These are phyloP conservation scores for Alcedo quadribrachys DNA, from an alignment of 2,797 vertebrate species.

Conservation along the genomic window DNA sequence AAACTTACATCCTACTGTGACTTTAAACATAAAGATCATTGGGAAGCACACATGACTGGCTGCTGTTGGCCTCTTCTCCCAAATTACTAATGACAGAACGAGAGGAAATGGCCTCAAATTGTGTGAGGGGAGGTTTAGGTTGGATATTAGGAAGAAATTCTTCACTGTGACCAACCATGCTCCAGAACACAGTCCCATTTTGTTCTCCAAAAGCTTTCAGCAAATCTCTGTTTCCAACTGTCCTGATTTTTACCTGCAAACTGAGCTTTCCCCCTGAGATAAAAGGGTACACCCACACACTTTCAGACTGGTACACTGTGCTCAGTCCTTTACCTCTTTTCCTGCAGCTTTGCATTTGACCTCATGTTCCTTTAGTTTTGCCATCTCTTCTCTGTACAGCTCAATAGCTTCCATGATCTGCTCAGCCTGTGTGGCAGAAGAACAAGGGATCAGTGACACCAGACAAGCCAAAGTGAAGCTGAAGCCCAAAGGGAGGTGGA, in stretches of 20 bases:
- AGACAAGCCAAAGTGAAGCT: neutral
- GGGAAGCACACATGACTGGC: neutral
- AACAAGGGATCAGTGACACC: neutral
- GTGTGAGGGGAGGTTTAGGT: no score
- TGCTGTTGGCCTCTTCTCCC: no score
- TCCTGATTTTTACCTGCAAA: neutral
- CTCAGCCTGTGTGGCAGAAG: conserved; percentile 84
- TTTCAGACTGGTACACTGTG: neutral
- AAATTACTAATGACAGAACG: no score
- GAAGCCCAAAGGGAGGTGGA: neutral
- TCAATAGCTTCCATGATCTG: conserved; percentile 96
- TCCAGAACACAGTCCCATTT: neutral
- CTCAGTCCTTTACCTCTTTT: conserved; percentile 83
- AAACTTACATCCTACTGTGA: neutral
- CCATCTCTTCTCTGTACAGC: conserved; percentile 87
- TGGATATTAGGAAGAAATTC: no score
- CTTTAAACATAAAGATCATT: neutral
- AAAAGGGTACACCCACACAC: neutral
- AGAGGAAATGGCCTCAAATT: no score
- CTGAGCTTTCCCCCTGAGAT: neutral
- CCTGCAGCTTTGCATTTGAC: conserved; percentile 86
- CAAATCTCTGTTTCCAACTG: neutral
- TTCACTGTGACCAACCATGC: neutral
- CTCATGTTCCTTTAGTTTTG: conserved; percentile 86
- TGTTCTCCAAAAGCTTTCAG: neutral